Percentiles rank a stretch among this genome's conserved stretches.
phyloP scores from a whole-genome alignment of 1,140 invertebrate species.

The Drosophila subobscura region DNA sequence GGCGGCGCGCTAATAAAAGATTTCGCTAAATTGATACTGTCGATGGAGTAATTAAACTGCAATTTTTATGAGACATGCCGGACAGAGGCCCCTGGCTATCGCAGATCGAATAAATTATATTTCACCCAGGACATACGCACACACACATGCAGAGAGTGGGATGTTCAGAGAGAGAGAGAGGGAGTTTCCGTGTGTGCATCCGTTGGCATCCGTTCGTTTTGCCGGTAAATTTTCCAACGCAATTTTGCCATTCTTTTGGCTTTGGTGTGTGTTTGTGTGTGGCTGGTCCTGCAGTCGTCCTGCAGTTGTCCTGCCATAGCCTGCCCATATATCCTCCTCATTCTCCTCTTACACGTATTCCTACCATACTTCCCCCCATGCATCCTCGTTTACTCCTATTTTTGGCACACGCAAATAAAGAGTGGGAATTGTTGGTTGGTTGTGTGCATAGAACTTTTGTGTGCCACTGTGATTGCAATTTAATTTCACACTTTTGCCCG shows the following conservation, averaged over 20 bases:
- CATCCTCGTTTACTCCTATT: conserved; percentile 15
- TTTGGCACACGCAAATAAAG: conserved; percentile 52
- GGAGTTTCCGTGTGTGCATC: conserved; percentile 51
- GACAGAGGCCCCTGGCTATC: conserved; percentile 79
- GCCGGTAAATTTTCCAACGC: conserved; percentile 69
- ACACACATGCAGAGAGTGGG: conserved; percentile 8
- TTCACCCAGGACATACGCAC: conserved; percentile 48
- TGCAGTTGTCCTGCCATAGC: conserved; percentile 9
- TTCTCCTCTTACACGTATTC: no score
- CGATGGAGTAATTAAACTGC: conserved; percentile 83
- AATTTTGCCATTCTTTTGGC: conserved; percentile 55
- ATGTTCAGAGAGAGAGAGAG: conserved; percentile 18
- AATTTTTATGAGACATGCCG: conserved; percentile 83
- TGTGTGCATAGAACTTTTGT: no score
- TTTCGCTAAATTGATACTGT: conserved; percentile 83
- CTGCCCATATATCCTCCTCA: no score
- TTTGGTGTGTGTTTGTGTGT: conserved; percentile 23
- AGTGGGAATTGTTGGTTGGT: conserved; percentile 10
- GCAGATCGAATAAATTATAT: conserved; percentile 83
- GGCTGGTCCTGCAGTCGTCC: conserved; percentile 18
- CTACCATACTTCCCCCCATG: not conserved
- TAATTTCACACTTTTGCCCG: conserved; percentile 30
- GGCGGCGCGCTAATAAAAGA: conserved; percentile 74
- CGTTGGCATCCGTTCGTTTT: conserved; percentile 35
- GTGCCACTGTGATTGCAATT: conserved; percentile 39